phyloP scores from a whole-genome alignment of 2,113 vertebrate genomes.

The Phalacrocorax carbo region DNA sequence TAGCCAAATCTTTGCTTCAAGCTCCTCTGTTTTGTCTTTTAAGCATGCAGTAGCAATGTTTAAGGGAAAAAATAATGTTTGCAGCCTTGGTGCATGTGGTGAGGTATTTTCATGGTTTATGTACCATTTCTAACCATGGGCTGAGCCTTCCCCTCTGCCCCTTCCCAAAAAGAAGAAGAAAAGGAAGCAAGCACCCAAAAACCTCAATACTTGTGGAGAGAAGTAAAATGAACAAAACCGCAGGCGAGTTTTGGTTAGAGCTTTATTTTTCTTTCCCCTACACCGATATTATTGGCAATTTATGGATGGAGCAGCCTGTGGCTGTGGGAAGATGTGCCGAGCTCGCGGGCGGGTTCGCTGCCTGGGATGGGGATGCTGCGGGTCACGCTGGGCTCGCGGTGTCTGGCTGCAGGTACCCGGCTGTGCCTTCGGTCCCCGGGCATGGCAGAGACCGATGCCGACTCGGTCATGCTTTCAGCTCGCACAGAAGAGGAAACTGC shows the following conservation, averaged over 20 bases:
- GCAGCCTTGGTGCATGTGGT: not conserved
- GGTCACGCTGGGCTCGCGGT: not conserved
- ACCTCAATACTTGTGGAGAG: not conserved
- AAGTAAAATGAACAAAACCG: not conserved
- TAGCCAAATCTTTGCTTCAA: not conserved
- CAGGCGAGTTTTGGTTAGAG: not conserved
- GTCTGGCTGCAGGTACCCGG: not conserved
- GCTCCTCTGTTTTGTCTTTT: not conserved
- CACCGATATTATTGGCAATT: fast-evolving
- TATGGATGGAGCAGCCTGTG: not conserved
- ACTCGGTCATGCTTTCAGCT: not conserved
- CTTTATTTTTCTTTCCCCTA: not conserved
- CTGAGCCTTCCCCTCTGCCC: not conserved
- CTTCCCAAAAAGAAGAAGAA: not conserved
- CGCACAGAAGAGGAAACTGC: not conserved
- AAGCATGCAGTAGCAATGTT: not conserved
- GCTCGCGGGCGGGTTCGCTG: not conserved
- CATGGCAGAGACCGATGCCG: fast-evolving
- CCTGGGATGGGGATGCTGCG: not conserved
- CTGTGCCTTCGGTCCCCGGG: not conserved
- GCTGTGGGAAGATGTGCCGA: not conserved
- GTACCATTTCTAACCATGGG: fast-evolving
- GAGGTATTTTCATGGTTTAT: not conserved
- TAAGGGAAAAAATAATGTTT: not conserved
- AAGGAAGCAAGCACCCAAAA: not conserved